phyloP scores from a whole-genome alignment of 2,888 invertebrate species.

The Gastracanthus pulcherrimus region DNA sequence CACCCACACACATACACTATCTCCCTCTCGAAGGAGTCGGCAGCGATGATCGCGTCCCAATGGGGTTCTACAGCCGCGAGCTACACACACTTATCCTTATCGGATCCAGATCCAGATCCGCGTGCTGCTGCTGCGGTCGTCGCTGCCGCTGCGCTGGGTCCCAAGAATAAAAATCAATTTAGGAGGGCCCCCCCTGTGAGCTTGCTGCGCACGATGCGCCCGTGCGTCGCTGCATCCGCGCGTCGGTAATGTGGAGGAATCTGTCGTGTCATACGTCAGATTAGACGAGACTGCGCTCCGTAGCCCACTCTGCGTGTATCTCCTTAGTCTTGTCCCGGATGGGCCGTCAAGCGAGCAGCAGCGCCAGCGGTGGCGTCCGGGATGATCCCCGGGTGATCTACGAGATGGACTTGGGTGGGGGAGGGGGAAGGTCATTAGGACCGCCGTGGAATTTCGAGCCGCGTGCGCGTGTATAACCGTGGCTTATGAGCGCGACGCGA shows the following conservation, averaged over 20 bases:
- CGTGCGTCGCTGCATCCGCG: background rate
- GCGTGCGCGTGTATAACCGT: constrained; percentile 19
- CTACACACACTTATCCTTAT: background rate
- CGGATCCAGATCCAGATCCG: no score
- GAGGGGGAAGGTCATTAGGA: constrained; percentile 59
- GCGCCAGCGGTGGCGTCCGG: background rate
- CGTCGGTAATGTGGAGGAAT: constrained; percentile 16
- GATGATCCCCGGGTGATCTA: constrained; percentile 60
- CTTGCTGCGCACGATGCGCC: background rate
- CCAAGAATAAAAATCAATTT: constrained; percentile 18
- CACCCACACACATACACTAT: no score
- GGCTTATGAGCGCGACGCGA: background rate
- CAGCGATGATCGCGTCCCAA: no score
- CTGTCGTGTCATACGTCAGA: constrained; percentile 68
- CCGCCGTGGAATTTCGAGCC: constrained; percentile 59
- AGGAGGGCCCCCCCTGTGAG: background rate
- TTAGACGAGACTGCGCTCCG: constrained; percentile 62
- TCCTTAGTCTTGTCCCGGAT: constrained; percentile 7
- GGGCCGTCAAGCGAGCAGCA: constrained; percentile 18
- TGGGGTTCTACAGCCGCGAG: no score
- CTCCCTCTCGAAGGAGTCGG: background rate
- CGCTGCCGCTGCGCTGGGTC: background rate
- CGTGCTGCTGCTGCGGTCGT: background rate
- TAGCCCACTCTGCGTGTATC: constrained; percentile 26
- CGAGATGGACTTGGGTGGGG: constrained; percentile 50